These are phyloP conservation scores for Cryptophagus acutangulus DNA, from an alignment of 2,888 invertebrate genomes.

Conservation along the genomic window DNA sequence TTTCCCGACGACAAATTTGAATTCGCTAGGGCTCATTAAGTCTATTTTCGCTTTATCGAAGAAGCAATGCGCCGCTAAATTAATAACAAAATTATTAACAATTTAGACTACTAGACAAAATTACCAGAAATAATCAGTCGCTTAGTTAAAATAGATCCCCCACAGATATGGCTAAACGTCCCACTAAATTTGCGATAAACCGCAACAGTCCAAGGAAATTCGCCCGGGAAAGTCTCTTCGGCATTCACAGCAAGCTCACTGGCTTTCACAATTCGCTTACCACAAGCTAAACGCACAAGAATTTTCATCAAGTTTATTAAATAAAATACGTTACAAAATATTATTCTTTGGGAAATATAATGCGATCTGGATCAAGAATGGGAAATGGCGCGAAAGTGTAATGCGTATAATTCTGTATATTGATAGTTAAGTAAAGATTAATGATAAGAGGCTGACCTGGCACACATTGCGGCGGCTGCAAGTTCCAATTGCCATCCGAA, in stretches of 20 bases:
- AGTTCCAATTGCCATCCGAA: slow-evolving; percentile 30
- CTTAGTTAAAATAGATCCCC: slow-evolving; percentile 36
- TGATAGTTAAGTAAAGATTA: slow-evolving; percentile 21
- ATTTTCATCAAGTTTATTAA: neutral
- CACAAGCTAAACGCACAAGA: slow-evolving; percentile 36
- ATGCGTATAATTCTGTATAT: slow-evolving; percentile 6
- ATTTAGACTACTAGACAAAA: neutral
- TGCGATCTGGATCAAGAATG: neutral
- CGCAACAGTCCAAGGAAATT: slow-evolving; percentile 42
- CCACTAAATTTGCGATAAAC: slow-evolving; percentile 27
- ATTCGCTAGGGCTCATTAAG: slow-evolving; percentile 13
- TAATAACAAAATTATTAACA: slow-evolving; percentile 2
- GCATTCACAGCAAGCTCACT: slow-evolving; percentile 35
- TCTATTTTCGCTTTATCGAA: neutral
- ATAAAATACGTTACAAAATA: neutral
- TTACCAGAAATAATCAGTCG: slow-evolving; percentile 37
- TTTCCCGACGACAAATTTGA: slow-evolving; percentile 38
- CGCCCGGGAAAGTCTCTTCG: slow-evolving; percentile 28
- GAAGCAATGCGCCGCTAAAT: slow-evolving; percentile 40
- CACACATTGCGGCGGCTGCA: slow-evolving; percentile 28
- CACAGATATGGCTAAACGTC: slow-evolving; percentile 38
- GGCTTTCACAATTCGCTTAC: slow-evolving; percentile 34
- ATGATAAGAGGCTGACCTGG: slow-evolving; percentile 35
- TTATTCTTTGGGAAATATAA: slow-evolving; percentile 1
- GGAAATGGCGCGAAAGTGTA: neutral